Evolutionary conservation across 2,797 vertebrate species (phyloP), one percentile per base, ranked within the genome.

Genomic region (Falco columbarius): DNA sequence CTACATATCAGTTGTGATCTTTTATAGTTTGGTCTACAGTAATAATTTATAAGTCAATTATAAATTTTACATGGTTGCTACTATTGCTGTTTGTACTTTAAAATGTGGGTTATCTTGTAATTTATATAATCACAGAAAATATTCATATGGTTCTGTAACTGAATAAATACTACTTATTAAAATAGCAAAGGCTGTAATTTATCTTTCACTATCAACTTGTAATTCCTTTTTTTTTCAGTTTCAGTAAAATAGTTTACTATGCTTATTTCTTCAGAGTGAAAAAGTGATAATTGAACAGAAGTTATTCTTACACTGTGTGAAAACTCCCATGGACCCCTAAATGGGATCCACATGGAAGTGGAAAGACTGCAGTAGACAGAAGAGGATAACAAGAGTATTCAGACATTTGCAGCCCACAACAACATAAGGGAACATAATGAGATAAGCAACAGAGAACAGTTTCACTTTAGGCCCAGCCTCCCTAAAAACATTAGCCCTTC

Each of bases 151-250:
- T 61, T 94, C 24, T 66, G 29, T 72, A 93, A 94, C 40, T 71
- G 83, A 90, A 86, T 55, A 96, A 90, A 73, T 82, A 40, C 32
- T 88, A 81, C 15, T 82, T 68, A 72, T 47, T 92, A 72, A 86
- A 94, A 94, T 13, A 86, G 61, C n/a, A 92, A 96, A 95, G 81
- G 40, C 73, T 90, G 52, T 81, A 96, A 94, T 97, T 97, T 96
- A 70, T 93, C 83, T 92, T 94, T 93, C 74, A 91, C 29, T 75
- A 87, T 95, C 71, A 92, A 66, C 51, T 72, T 68, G 59, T 51
- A 83, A 65, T 54, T 86, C 56, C 42, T 62, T 49, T 83, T 81
- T 95, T 93, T 52, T 89, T 79, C 52, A 86, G 46, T 79, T 91
- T 82, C 23, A 17, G 62, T 70, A 85, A 83, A 96, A 94, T 22